Evolutionary conservation across 2,113 vertebrate species (phyloP), one percentile per base, ranked within the genome.

Genomic region (Fulica atra): DNA sequence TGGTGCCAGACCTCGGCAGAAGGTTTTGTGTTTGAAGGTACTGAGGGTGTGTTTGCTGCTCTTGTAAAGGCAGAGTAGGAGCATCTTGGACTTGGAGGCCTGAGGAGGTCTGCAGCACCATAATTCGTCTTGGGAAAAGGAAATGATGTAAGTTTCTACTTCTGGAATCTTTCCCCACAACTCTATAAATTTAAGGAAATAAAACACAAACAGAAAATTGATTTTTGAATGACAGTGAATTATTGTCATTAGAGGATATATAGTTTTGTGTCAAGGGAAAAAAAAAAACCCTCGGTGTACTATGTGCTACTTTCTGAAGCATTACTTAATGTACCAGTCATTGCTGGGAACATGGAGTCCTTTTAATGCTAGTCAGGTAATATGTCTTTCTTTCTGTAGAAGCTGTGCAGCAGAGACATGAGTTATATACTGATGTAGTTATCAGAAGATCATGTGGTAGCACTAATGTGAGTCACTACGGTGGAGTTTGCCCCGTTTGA

Each of bases 401-500:
- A 95, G 86, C 53, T 92, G 60, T 85, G 95, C 88, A 66, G 92
- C 95, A 92, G 85, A 94, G 96, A 89, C 94, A 96, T 79, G 96
- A 97, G 85, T 97, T 97, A 97, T 97, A 97, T 98, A 95, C 97
- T 96, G 97, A 97, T 96, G 96, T 94, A 96, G 96, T 96, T 95
- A 97, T 97, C 92, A 97, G 89, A 89, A 97, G 81, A 96, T 98
- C 91, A 73, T 95, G 94, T 96, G 96, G 90, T 87, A 70, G 90
- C 76, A 90, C 85, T 96, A 95, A 95, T 81, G 81, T 95, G 94
- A 97, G 93, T 94, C 91, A 96, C 95, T 89, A 94, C 57, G 86
- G 89, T 76, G 51, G 68, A 95, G 96, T 94, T 96, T 92, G 81
- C 92, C 88, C 91, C 0, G 1, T 96, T 93, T 91, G 80, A 95